Evolutionary conservation across 2,888 invertebrate species (phyloP), one percentile per base, ranked within the genome.

Genomic region (Parelbella ahira): DNA sequence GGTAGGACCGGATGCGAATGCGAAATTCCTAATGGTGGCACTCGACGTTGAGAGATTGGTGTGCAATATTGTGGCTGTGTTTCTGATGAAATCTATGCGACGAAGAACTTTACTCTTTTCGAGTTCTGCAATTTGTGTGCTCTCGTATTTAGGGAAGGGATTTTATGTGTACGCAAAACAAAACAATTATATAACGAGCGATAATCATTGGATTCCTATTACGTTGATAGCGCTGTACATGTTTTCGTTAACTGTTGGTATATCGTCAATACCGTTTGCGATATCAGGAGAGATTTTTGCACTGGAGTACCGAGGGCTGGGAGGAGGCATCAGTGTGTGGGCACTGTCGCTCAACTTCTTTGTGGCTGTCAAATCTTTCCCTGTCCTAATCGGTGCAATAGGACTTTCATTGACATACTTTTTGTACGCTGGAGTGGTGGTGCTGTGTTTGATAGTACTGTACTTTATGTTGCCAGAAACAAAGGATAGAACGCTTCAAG

Each of bases 211-310:
- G 84, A 56, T 89, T 5, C 84, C 89, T 0, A 66, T 90, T 59
- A 50, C 77, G 47, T 63, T 89, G 52, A 71, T 91, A 48, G 68
- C 90, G 43, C 48, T 80, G 0, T 91, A 91, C 53, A 90, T 91
- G 63, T 82, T 88, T 4, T 89, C 90, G 10, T 70, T 91, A 29
- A 86, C 89, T 4, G 74, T 90, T 4, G 92, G 93, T 1, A 79
- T 91, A 44, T 84, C 91, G 2, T 91, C 93, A 0, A 73, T 94
- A 48, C 93, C 93, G 0, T 94, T 93, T 80, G 89, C 92, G 6
- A 86, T 93, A 71, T 90, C 92, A 37, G 93, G 93, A 0, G 93
- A 94, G 64, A 84, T 93, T 11, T 93, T 93, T 61, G 89, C 93
- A 0, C 73, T 90, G 27, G 88, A 88, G 38, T 89, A 89, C 34